These are phyloP conservation scores for Poeciliopsis turneri DNA, from an alignment of 2,797 vertebrate species.

Conservation along the genomic window DNA sequence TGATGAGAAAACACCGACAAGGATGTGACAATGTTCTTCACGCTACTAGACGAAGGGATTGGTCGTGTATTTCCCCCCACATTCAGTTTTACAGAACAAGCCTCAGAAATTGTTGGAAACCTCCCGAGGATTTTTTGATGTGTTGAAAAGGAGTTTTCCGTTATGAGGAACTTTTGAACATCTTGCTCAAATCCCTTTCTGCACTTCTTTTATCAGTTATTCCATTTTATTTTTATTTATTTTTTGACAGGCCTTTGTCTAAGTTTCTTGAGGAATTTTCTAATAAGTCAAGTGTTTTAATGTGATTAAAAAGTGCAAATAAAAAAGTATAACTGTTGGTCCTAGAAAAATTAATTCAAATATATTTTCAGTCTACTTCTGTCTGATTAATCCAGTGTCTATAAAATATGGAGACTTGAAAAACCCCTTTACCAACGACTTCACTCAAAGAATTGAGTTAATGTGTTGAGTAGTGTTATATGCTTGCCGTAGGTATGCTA, in stretches of 20 bases:
- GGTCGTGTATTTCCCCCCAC: slow-evolving; percentile 14
- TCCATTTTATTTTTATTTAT: neutral
- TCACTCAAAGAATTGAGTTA: neutral
- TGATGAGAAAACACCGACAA: slow-evolving; percentile 49
- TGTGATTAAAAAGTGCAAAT: slow-evolving; percentile 23
- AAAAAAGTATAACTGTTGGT: slow-evolving; percentile 12
- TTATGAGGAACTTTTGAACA: slow-evolving; percentile 36
- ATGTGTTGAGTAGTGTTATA: neutral
- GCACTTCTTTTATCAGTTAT: slow-evolving; percentile 35
- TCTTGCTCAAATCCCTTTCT: slow-evolving; percentile 40
- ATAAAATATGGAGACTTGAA: neutral
- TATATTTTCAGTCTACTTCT: neutral
- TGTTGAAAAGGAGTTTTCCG: slow-evolving; percentile 31
- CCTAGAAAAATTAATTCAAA: neutral
- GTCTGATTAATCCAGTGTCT: slow-evolving; percentile 23
- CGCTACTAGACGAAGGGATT: slow-evolving; percentile 32
- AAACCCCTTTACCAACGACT: neutral
- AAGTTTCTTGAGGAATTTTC: slow-evolving; percentile 11
- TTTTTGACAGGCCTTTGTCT: slow-evolving; percentile 25
- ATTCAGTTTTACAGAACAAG: slow-evolving; percentile 27
- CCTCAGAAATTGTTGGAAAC: slow-evolving; percentile 40
- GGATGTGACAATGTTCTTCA: slow-evolving; percentile 49
- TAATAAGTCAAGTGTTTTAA: slow-evolving; percentile 31
- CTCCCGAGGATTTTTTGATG: slow-evolving; percentile 37
- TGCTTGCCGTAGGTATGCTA: too few species aligned